Evolutionary conservation across 2,888 invertebrate genomes (phyloP).

Genomic region (Macrophya annulata): DNA sequence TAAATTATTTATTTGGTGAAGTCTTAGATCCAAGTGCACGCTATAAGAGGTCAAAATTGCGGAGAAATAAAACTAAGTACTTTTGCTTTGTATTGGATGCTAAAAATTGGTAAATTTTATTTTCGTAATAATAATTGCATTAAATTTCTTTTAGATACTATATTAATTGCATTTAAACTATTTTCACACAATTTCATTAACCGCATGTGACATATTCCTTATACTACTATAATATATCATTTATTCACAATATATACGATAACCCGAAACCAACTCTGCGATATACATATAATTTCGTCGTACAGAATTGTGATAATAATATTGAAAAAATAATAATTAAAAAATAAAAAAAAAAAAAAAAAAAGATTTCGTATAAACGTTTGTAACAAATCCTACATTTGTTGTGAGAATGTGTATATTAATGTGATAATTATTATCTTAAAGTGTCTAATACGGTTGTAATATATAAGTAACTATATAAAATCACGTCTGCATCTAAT

Average conservation of each 20-base stretch:
- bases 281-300: background rate
- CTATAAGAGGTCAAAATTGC: background rate
- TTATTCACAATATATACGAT: background rate
- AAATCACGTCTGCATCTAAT: slow-evolving; percentile 11
- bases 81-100: background rate
- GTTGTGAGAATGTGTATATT: slow-evolving; percentile 62
- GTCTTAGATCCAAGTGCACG: background rate
- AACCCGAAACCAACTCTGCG: slow-evolving; percentile 24
- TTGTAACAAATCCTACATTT: slow-evolving; percentile 63
- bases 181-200: slow-evolving; percentile 33
- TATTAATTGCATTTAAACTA: slow-evolving; percentile 18
- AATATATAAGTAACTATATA: slow-evolving; percentile 18
- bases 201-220: slow-evolving; percentile 39
- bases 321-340: too few species aligned
- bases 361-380: slow-evolving; percentile 14
- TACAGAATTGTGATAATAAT: slow-evolving; percentile 13
- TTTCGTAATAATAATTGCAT: background rate
- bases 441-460: slow-evolving; percentile 25
- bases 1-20: background rate
- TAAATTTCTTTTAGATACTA: background rate
- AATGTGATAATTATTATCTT: background rate
- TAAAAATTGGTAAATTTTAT: background rate
- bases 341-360: background rate
- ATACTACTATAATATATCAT: background rate
- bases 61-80: background rate